Evolutionary conservation across 2,113 vertebrate genomes (phyloP), one percentile per base, ranked within the genome.

Genomic region (Cervus canadensis): DNA sequence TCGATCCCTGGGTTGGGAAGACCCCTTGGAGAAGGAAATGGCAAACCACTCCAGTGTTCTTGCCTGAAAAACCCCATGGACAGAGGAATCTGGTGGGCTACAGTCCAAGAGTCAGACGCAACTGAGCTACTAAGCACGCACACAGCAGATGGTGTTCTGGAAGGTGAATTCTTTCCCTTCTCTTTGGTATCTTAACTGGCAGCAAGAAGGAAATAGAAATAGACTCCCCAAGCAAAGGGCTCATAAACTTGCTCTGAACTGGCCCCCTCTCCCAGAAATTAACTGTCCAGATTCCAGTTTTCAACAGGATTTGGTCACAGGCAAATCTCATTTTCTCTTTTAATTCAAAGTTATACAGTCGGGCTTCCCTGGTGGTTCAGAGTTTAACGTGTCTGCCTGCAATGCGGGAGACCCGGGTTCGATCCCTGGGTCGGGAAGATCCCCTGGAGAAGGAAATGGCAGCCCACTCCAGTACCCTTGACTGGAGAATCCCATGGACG

Each of bases 351-450:
- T 28, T 76, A n/a, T 60, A 14, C 6, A 85, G 36, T 23, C 60
- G 19, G 17, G 40, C 12, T 54, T 71, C 19, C n/a, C 64, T 71
- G n/a, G 19, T 71, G 64, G 19, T 36, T 71, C 64, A 71, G n/a
- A 36, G 19, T n/a, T 36, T 21, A 71, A 71, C 21, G 17, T 5
- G 0, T 71, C n/a, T 71, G 5, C 64, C n/a, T 36, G n/a, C 64
- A 11, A 21, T 36, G 7, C 1, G 17, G 64, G n/a, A 71, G 64
- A 71, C n/a, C 64, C 0, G 0, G n/a, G 5, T 71, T 36, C 19
- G 1, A 36, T 71, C 17, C 64, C 64, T 36, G n/a, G n/a, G 4
- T 67, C 8, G 5, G 64, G 33, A 67, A 67, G 64, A 36, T 67
- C 17, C 64, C 64, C 17, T 67, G 17, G 64, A 67, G 17, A 36